Evolutionary conservation across 2,797 vertebrate species (phyloP), one percentile per base, ranked within the genome.

Genomic region (Spea hammondii): DNA sequence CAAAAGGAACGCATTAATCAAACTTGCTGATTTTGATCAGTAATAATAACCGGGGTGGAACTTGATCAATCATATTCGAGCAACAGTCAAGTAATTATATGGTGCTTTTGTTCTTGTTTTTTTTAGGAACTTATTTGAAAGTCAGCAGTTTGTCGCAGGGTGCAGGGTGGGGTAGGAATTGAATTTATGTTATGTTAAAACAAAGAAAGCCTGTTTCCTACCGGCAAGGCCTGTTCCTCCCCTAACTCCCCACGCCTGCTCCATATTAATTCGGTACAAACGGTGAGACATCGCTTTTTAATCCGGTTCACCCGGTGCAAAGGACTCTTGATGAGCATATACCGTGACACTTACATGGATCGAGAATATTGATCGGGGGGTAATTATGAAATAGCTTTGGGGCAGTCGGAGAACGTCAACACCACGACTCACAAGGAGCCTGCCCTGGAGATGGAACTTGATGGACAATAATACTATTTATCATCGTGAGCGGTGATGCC

Each of bases 181-280:
- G 72, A 10, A 14, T 9, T 53, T 44, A 8, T 59, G 45, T 9
- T 67, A 12, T 46, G 65, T 9, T 55, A 50, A 2, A 68, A 59
- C n/a, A 73, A 73, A 69, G 59, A 76, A 45, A 51, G 7, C 14
- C 17, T 55, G 59, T 60, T 76, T 59, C 47, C 8, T 64, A 10
- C 67, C 68, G 49, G 57, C 17, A 49, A 6, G 17, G 57, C 75
- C 49, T 77, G 75, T 77, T 77, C 48, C 55, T 62, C 6, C 44
- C 14, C 60, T 60, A 46, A 32, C 50, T 49, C 8, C 51, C 11
- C 67, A 77, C 48, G 64, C 67, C 67, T 57, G 53, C 4, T 5
- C 46, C 8, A 14, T 46, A 4, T 62, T 12, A 77, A 53, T 54
- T 57, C 8, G 4, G 49, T 62, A 14, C 59, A 62, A 32, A 6